These are phyloP conservation scores for Ephydatia muelleri DNA, from an alignment of 37 sponge, comb jelly and placozoan genomes.

Conservation along the genomic window DNA sequence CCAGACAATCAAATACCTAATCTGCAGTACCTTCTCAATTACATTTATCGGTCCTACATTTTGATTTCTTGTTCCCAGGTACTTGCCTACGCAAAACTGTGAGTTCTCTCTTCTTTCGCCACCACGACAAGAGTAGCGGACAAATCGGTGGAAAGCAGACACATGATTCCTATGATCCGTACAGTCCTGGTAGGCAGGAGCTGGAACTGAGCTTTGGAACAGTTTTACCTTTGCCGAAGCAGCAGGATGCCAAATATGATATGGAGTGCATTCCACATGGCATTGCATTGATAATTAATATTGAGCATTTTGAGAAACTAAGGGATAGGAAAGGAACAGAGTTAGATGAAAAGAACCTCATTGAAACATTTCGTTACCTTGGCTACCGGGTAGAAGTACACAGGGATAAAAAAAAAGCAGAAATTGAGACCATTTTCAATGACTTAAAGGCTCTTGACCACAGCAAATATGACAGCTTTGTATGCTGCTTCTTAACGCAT, in stretches of 20 bases:
- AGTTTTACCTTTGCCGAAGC: too few species aligned
- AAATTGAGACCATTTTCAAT: background rate
- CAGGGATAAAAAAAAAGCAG: background rate
- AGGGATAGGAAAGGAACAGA: background rate
- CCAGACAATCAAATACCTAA: too few species aligned
- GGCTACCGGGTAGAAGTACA: constrained; percentile 6
- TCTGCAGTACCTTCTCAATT: too few species aligned
- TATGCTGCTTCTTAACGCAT: constrained; percentile 11
- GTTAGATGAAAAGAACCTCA: constrained; percentile 7
- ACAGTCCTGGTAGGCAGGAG: background rate
- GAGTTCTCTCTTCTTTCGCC: background rate
- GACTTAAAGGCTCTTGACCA: background rate
- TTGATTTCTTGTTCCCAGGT: too few species aligned
- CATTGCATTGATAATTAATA: constrained; percentile 7
- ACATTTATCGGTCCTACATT: too few species aligned
- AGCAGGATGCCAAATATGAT: constrained; percentile 1
- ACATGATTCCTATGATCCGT: background rate
- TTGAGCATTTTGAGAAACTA: background rate
- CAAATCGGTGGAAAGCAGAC: background rate
- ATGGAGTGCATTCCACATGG: constrained; percentile 40
- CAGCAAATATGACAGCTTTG: constrained; percentile 5
- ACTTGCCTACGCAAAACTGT: background rate
- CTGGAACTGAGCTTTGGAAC: background rate
- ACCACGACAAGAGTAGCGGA: background rate
- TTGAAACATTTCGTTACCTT: background rate